A percentile compares a stretch with the other conserved stretches of the same genome.
Evolutionary conservation across 2,113 vertebrate species (phyloP).

Genomic region (Pithys albifrons): DNA sequence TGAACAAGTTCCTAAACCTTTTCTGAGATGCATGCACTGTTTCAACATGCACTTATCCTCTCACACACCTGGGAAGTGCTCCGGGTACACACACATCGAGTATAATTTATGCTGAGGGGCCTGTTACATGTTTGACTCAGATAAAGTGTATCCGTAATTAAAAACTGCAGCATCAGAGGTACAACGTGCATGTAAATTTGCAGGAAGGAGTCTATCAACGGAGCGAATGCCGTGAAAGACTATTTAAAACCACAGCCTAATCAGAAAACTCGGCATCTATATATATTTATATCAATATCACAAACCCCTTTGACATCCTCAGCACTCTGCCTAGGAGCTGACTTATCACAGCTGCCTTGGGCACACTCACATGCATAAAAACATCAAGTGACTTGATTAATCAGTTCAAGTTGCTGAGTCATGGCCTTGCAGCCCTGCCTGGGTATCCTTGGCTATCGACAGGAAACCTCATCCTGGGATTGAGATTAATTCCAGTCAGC

Average conservation of each 20-base stretch:
- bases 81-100: not conserved
- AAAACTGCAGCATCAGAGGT: conserved; percentile 31
- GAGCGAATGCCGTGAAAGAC: not conserved
- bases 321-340: not conserved
- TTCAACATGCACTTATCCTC: not conserved
- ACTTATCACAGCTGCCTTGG: conserved; percentile 40
- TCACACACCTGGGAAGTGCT: conserved; percentile 31
- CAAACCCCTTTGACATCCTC: conserved; percentile 42
- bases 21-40: not conserved
- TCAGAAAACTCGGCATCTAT: not conserved
- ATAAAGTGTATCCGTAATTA: conserved; percentile 9
- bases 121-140: conserved; percentile 24
- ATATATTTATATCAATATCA: conserved; percentile 47
- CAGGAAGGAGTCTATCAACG: not conserved
- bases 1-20: not conserved
- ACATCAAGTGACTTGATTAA: conserved; percentile 42
- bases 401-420: conserved; percentile 59
- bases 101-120: conserved; percentile 47
- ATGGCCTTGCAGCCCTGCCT: conserved; percentile 28
- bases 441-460: not conserved
- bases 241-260: conserved; percentile 39
- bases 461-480: not conserved
- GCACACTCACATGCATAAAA: conserved; percentile 47
- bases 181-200: not conserved
- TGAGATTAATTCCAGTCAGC: conserved; percentile 32